These are phyloP conservation scores for Myotis pilosus DNA, from an alignment of 2,797 vertebrate species.

Conservation along the genomic window DNA sequence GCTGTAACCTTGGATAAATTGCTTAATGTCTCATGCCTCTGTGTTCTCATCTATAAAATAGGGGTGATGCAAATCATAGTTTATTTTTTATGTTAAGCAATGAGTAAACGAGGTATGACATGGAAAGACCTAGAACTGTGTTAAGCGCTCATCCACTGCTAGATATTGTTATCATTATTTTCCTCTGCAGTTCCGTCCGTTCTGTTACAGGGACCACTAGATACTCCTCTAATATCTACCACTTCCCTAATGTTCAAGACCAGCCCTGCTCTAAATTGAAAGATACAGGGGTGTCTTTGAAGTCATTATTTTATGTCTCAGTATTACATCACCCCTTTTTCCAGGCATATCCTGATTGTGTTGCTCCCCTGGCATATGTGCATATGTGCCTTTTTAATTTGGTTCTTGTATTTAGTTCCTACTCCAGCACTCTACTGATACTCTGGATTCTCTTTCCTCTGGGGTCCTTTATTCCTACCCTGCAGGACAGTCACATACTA, in stretches of 20 bases:
- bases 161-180: not conserved
- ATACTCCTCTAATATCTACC: not conserved
- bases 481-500: not conserved
- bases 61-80: not conserved
- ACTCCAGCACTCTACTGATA: not conserved
- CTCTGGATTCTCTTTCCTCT: not conserved
- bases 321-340: not conserved
- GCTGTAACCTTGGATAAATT: not conserved
- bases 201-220: not conserved
- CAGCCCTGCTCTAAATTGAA: not conserved
- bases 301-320: not conserved
- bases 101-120: not conserved
- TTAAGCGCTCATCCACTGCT: not conserved
- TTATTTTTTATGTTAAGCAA: not conserved
- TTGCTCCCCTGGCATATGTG: not conserved
- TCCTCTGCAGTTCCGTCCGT: not conserved
- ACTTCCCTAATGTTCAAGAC: not conserved
- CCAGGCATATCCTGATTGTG: not conserved
- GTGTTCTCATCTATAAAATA: constrained; percentile 5
- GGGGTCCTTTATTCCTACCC: not conserved
- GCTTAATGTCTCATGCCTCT: not conserved
- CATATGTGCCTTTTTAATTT: not conserved
- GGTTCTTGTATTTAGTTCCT: not conserved
- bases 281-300: not conserved
- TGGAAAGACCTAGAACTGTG: not conserved